Base-by-base conservation (phyloP, 2,113 vertebrate species). In the Aythya baeri region DNA sequence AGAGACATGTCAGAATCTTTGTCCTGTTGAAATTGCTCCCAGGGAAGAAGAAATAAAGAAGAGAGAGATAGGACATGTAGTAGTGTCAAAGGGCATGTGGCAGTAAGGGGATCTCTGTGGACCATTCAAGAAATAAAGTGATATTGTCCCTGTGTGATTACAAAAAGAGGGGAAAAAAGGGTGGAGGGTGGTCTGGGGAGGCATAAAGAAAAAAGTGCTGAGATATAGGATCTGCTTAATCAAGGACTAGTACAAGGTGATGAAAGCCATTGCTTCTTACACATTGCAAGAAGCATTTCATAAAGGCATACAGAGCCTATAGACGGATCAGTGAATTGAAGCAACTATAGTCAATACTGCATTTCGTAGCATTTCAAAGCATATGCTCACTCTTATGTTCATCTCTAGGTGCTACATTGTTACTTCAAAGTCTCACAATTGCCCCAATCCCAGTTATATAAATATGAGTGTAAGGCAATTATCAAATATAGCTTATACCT, bases 11-110 rank as follows among this genome's bases (percentile, higher is more conserved):
- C 32, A 83, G 27, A 83, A 81, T 59, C 73, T 34, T 21, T 21
- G 29, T 1, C 0, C 7, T 49, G 7, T 57, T 65, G 36, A 91
- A 84, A 88, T 68, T 72, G 6, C 5, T 86, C 29, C 11, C 16
- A 36, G 74, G 9, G 29, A 86, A 63, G 44, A 79, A 61, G 22
- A 29, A 83, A 79, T 9, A 15, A 83, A 67, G 36, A 71, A n/a
- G 59, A 67, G 9, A 36, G 34, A 34, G 11, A 61, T 1, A n/a
- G 26, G 17, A 78, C 0, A 0, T 18, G 3, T 34, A 72, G n/a
- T 17, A 67, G 6, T 54, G n/a, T 67, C 59, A 36, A 14, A 67
- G 13, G 25, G 7, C 9, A 22, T 2, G 2, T 17, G 9, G 8
- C 10, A 54, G 8, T 52, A 38, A 16, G 4, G 4, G 12, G 9